These are phyloP conservation scores for Sericinus montela DNA, from an alignment of 2,888 invertebrate genomes.

Conservation along the genomic window DNA sequence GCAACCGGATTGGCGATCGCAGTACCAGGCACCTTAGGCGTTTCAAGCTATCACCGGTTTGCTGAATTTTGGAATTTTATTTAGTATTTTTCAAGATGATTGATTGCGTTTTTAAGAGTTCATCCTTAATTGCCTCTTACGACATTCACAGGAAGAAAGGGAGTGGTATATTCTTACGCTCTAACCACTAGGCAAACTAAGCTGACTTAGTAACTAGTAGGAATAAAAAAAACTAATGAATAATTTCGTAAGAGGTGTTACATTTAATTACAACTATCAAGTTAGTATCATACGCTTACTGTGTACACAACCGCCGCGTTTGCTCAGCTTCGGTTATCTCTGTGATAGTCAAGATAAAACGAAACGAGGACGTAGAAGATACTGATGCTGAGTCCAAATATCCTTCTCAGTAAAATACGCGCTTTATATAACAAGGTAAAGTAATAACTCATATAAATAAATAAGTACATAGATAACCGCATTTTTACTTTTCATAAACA, in stretches of 20 bases:
- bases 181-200: too few relatives aligned
- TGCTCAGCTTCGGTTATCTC: constrained; percentile 19
- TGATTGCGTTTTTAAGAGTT: too few relatives aligned
- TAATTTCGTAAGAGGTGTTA: constrained; percentile 14
- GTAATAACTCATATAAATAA: too few relatives aligned
- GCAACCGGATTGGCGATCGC: too few relatives aligned
- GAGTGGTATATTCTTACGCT: too few relatives aligned
- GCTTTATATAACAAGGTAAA: background rate
- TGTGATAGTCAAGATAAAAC: constrained; percentile 16
- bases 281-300: constrained; percentile 16
- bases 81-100: too few relatives aligned
- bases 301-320: constrained; percentile 17
- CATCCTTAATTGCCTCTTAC: too few relatives aligned
- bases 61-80: too few relatives aligned
- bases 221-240: background rate
- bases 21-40: too few relatives aligned
- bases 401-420: constrained; percentile 14
- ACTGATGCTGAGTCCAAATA: constrained; percentile 19
- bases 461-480: background rate
- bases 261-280: constrained; percentile 21
- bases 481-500: background rate
- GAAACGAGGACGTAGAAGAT: constrained; percentile 19
- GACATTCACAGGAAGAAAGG: too few relatives aligned
- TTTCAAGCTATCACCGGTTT: too few relatives aligned
- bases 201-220: too few relatives aligned